These are phyloP conservation scores for Drosophila fulvimacula DNA, from an alignment of 2,888 invertebrate species.

Conservation along the genomic window DNA sequence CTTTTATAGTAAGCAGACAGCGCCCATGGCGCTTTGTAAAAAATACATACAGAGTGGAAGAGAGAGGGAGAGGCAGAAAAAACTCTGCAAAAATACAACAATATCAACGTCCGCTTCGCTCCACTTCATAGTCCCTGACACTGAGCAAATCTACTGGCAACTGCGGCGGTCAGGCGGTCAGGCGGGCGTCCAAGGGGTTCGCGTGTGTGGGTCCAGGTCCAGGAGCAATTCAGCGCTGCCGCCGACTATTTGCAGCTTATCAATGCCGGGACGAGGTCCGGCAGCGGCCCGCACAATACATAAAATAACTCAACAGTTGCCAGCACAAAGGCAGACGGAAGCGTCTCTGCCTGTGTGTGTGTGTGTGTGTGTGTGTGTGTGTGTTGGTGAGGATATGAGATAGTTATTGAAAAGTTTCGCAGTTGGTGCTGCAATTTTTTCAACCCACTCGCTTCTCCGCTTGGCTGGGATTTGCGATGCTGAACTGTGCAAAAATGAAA, in stretches of 20 bases:
- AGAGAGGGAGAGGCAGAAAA: background rate
- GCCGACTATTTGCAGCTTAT: slow-evolving; percentile 65
- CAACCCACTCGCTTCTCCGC: background rate
- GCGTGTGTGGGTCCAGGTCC: background rate
- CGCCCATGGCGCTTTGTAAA: slow-evolving; percentile 26
- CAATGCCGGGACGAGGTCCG: slow-evolving; percentile 45
- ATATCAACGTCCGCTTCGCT: background rate
- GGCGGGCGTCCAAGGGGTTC: background rate
- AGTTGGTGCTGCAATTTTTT: slow-evolving; percentile 10
- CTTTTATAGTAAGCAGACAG: slow-evolving; percentile 62
- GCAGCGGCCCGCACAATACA: slow-evolving; percentile 40
- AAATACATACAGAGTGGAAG: background rate
- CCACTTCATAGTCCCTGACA: slow-evolving; percentile 6
- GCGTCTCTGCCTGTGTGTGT: background rate
- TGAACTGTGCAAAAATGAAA: slow-evolving; percentile 44
- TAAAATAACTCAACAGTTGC: slow-evolving; percentile 68
- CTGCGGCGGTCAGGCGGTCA: slow-evolving; percentile 22
- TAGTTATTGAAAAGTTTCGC: slow-evolving; percentile 61
- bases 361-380: slow-evolving; percentile 4
- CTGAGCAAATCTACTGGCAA: slow-evolving; percentile 62
- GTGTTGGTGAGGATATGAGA: slow-evolving; percentile 32
- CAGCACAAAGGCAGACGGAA: slow-evolving; percentile 45
- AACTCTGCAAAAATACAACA: slow-evolving; percentile 16
- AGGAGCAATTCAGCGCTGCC: slow-evolving; percentile 12
- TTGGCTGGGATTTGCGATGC: slow-evolving; percentile 26